Percentiles rank a stretch among this genome's conserved stretches.
These are phyloP conservation scores for Rhaphigaster nebulosa DNA, from an alignment of 2,888 invertebrate genomes.

Conservation along the genomic window DNA sequence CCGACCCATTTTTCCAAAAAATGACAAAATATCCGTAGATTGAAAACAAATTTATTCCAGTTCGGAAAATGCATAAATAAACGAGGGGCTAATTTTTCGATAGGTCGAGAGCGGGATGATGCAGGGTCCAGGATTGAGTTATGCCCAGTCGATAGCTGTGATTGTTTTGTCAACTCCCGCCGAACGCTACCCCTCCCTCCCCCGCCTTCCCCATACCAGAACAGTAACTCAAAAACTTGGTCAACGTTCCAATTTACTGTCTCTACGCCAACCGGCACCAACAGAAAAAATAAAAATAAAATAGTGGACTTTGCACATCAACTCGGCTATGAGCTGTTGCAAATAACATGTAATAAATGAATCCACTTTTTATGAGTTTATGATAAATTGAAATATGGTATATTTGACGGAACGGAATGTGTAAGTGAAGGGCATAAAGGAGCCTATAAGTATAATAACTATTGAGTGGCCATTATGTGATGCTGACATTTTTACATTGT, in stretches of 20 bases:
- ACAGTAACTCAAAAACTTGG: constrained; percentile 24
- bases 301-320: not conserved
- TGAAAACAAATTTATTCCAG: constrained; percentile 44
- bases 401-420: too few relatives aligned
- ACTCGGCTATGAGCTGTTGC: not conserved
- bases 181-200: not conserved
- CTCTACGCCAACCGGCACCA: constrained; percentile 19
- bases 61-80: constrained; percentile 36
- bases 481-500: too few relatives aligned
- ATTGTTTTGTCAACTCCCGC: constrained; percentile 56
- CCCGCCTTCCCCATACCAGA: not conserved
- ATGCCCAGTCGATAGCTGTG: constrained; percentile 48
- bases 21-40: not conserved
- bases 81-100: constrained; percentile 54
- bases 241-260: constrained; percentile 37
- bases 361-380: not conserved
- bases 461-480: too few relatives aligned
- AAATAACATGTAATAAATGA: not conserved
- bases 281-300: not conserved
- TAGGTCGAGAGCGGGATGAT: not conserved
- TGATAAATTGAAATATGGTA: not conserved
- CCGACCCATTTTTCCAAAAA: too few relatives aligned
- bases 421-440: too few relatives aligned
- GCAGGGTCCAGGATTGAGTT: not conserved
- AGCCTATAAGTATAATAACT: too few relatives aligned